Evolutionary conservation across 1,140 invertebrate genomes (phyloP).

Genomic region (Conopomorpha cramerella): DNA sequence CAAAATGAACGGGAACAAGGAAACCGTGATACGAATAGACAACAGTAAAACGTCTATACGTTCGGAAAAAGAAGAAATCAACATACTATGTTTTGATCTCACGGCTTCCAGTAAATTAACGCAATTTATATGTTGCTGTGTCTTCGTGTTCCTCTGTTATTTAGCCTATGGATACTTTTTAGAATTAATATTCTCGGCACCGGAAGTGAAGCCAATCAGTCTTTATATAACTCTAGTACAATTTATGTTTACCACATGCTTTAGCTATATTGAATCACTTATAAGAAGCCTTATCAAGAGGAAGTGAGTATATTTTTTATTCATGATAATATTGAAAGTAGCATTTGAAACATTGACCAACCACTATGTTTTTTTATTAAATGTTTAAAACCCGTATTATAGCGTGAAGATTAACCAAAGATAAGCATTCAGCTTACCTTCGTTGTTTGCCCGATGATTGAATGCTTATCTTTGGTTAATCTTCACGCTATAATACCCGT

Average conservation of each 20-base stretch:
- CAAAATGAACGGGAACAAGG: slow-evolving; percentile 67
- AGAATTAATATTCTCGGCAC: slow-evolving; percentile 89
- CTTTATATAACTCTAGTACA: slow-evolving; percentile 93
- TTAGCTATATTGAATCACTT: slow-evolving; percentile 78
- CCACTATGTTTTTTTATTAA: too few relatives aligned
- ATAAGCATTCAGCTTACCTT: too few relatives aligned
- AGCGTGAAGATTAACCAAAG: too few relatives aligned
- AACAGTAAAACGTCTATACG: slow-evolving; percentile 13
- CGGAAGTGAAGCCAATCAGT: slow-evolving; percentile 87
- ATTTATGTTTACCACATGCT: slow-evolving; percentile 84
- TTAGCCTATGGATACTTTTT: slow-evolving; percentile 91
- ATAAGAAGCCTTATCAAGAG: slow-evolving; percentile 68
- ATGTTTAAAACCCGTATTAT: too few relatives aligned
- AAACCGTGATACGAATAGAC: slow-evolving; percentile 34
- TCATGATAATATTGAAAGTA: too few relatives aligned
- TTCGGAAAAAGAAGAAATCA: slow-evolving; percentile 42
- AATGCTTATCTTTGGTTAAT: too few relatives aligned
- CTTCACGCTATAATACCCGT: too few relatives aligned
- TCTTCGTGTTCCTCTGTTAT: slow-evolving; percentile 86
- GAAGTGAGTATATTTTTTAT: slow-evolving; percentile 62
- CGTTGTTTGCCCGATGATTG: too few relatives aligned
- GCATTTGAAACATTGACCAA: too few relatives aligned
- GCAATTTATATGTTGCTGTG: slow-evolving; percentile 79
- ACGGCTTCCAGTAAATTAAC: slow-evolving; percentile 64
- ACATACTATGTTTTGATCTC: slow-evolving; percentile 77